phyloP scores from a whole-genome alignment of 2,797 vertebrate species.

The Trachops cirrhosus region DNA sequence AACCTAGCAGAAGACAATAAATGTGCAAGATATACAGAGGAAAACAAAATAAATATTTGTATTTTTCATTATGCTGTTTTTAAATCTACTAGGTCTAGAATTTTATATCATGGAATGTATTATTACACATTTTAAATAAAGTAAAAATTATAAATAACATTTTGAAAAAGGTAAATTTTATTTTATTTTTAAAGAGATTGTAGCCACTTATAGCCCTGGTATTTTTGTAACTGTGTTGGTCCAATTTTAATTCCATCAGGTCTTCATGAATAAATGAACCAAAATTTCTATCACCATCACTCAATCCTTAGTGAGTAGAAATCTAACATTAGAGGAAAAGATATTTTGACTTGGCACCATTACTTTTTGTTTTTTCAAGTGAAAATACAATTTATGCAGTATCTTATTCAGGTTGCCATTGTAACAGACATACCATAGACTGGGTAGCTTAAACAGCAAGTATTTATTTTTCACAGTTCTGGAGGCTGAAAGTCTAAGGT shows the following conservation, averaged over 20 bases:
- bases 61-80: constrained; percentile 49
- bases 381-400: not conserved
- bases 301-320: constrained; percentile 7
- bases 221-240: not conserved
- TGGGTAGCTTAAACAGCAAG: not conserved
- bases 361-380: not conserved
- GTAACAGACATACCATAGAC: not conserved
- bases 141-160: constrained; percentile 26
- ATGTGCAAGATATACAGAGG: not conserved
- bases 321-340: not conserved
- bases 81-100: not conserved
- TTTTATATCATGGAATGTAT: constrained; percentile 9
- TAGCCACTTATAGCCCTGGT: not conserved
- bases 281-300: not conserved
- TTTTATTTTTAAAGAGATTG: not conserved
- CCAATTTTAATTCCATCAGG: not conserved
- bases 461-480: not conserved
- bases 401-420: not conserved
- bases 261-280: constrained; percentile 5
- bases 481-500: not conserved
- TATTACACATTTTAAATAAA: constrained; percentile 55
- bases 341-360: not conserved
- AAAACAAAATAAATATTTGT: constrained; percentile 49
- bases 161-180: not conserved
- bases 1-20: constrained; percentile 22